phyloP scores from a whole-genome alignment of 1,140 invertebrate genomes.

The Drosophila punjabiensis region DNA sequence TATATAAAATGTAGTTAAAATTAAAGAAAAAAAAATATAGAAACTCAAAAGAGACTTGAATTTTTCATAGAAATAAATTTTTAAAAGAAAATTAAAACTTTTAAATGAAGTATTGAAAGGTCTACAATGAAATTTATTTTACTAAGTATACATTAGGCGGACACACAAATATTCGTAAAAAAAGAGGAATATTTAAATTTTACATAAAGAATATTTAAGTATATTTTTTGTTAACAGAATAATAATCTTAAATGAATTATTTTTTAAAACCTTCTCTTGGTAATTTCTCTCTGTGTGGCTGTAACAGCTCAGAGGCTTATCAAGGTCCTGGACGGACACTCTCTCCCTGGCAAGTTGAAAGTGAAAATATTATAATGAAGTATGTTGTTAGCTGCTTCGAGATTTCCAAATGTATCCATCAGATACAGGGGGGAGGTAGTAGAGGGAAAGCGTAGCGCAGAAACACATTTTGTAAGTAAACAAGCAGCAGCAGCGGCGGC shows the following conservation, averaged over 20 bases:
- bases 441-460: background rate
- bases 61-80: background rate
- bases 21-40: too few species aligned
- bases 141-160: background rate
- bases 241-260: too few species aligned
- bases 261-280: too few species aligned
- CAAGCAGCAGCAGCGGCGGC: slow-evolving; percentile 46
- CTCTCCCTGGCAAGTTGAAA: slow-evolving; percentile 70
- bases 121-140: background rate
- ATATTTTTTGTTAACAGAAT: too few species aligned
- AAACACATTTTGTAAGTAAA: slow-evolving; percentile 79
- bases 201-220: too few species aligned
- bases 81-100: background rate
- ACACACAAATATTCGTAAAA: too few species aligned
- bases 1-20: background rate
- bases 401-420: slow-evolving; percentile 81
- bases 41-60: background rate
- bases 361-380: slow-evolving; percentile 84
- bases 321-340: slow-evolving; percentile 15
- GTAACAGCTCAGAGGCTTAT: background rate
- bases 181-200: too few species aligned
- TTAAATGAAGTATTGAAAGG: background rate
- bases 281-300: background rate
- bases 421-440: slow-evolving; percentile 32
- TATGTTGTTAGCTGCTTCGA: slow-evolving; percentile 82